Evolutionary conservation across 2,113 vertebrate species (phyloP), one percentile per base, ranked within the genome.

Genomic region (Thalassoma bifasciatum): DNA sequence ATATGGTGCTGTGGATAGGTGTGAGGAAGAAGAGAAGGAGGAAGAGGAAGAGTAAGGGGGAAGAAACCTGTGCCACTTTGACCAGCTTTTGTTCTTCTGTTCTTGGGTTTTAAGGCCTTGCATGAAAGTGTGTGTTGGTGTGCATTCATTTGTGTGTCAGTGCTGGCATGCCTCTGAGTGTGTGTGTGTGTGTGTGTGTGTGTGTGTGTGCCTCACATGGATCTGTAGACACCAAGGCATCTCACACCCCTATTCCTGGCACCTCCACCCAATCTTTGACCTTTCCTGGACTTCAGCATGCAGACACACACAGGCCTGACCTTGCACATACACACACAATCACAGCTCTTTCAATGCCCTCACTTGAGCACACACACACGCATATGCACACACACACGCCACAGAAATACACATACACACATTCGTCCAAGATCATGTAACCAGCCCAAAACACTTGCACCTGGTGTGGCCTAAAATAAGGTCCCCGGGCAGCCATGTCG

Each of bases 231-330:
- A 85, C 77, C 75, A 56, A 86, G 91, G 93, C 92, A 94, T 94
- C 92, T 93, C 89, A 91, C 92, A 93, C 92, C 66, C 85, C 93
- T 94, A 94, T 94, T 94, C 92, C 88, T 92, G 91, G 91, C 87
- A 91, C 87, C 87, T 89, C 90, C 83, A 81, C 90, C 90, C 87
- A 92, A 88, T 91, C 63, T 80, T 54, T 93, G 92, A 93, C 93
- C 93, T 94, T 93, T 93, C 66, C 77, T 89, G 83, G 84, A 86
- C 88, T 85, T 83, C 62, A 63, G 62, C 89, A 72, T 21, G 50
- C 80, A 87, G 44, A 63, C 65, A 68, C 66, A 70, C 42, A 52
- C 52, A 54, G 17, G 9, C 10, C 30, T 57, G 54, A 57, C 54
- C 54, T 67, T 49, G 67, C 24, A 57, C 71, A 63, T 59, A 53